Evolutionary conservation across 2,797 vertebrate species (phyloP), one percentile per base, ranked within the genome.

Genomic region (Notoglanidium macrostoma): DNA sequence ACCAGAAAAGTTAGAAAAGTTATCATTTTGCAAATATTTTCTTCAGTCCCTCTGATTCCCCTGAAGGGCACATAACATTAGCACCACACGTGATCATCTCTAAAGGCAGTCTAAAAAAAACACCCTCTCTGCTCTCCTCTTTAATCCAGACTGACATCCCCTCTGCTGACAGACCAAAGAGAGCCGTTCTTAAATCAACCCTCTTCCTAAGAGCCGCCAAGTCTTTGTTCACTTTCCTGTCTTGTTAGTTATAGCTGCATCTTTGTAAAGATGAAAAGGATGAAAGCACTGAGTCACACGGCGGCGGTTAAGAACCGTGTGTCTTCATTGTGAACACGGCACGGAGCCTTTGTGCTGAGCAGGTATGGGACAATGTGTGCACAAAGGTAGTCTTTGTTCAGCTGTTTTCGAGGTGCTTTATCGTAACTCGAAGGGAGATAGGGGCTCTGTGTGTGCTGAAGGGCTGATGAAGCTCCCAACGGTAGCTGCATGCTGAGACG

Each of bases 261-360:
- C 70, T 88, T 89, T 89, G 85, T 85, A 65, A 32, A 90, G 85
- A 89, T 90, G 78, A 90, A 89, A 90, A 86, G 72, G 85, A 84
- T 80, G 70, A 73, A 61, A 81, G 44, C 17, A 44, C n/a, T 85
- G 89, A 90, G 85, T 89, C 85, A 89, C 57, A 73, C 72, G 32
- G 84, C 59, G 84, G 84, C 26, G 32, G 74, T 85, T 88, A 80
- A 84, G 76, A 73, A 54, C 63, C 26, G 74, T 8, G 57, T 65
- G 77, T 84, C 79, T 88, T 84, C 63, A 85, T 80, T 81, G 44
- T 85, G 57, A 83, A 55, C 51, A 57, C 7, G 17, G 79, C 57
- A n/a, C 44, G 29, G 81, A 70, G 76, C 70, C 87, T 85, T 83
- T 63, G 17, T 49, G 40, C 21, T 46, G 76, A 85, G 82, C 73